These are phyloP conservation scores for Phyllostomus hastatus DNA, from an alignment of 2,113 vertebrate species.

Conservation along the genomic window DNA sequence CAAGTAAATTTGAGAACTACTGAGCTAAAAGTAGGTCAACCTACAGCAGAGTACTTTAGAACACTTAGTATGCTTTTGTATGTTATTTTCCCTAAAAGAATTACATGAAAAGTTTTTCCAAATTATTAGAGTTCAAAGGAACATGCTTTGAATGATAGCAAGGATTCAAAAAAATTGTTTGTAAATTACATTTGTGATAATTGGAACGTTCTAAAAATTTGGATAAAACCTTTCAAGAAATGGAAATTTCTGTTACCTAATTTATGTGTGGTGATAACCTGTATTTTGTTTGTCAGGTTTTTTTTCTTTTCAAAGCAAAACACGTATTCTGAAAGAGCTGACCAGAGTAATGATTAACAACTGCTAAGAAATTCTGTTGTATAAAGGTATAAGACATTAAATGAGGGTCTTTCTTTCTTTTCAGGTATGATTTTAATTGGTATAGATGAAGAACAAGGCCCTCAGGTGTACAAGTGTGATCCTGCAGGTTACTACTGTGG, in stretches of 20 bases:
- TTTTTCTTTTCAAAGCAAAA: background rate
- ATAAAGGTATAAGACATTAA: background rate
- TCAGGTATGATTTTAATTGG: conserved; percentile 98
- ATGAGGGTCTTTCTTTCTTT: conserved; percentile 48
- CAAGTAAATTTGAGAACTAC: conserved; percentile 4
- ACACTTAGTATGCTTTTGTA: background rate
- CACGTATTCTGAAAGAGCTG: background rate
- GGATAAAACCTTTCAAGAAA: background rate
- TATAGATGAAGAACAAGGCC: conserved; percentile 92
- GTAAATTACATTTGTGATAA: background rate
- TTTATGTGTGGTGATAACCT: background rate
- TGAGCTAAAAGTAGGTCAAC: background rate
- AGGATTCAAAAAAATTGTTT: background rate
- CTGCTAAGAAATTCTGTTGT: background rate
- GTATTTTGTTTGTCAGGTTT: background rate
- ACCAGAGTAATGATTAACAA: background rate
- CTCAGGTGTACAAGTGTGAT: conserved; percentile 98
- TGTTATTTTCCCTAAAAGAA: conserved; percentile 10
- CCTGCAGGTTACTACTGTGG: conserved; percentile 98
- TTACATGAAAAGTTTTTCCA: background rate
- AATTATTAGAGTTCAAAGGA: background rate
- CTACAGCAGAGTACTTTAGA: background rate
- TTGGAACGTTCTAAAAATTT: background rate
- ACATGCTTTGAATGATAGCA: conserved; percentile 10
- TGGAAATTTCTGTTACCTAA: conserved; percentile 2